These are phyloP conservation scores for Sminthurinus signatus DNA, from an alignment of 1,140 invertebrate genomes.

Conservation along the genomic window DNA sequence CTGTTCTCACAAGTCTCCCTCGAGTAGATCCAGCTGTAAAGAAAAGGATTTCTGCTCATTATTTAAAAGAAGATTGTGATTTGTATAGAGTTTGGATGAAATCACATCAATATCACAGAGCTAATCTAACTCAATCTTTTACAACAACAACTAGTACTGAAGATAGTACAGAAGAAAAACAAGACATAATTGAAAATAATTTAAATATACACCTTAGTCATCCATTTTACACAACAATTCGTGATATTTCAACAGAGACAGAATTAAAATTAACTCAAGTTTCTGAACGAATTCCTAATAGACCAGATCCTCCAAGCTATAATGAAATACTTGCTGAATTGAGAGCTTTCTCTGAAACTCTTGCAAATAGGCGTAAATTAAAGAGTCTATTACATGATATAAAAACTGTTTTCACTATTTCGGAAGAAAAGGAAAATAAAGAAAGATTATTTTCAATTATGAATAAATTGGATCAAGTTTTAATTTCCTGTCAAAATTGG, in stretches of 20 bases:
- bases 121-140: no score
- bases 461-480: not conserved
- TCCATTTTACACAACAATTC: conserved; percentile 45
- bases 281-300: conserved; percentile 50
- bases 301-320: conserved; percentile 54
- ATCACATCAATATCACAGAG: no score
- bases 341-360: conserved; percentile 35
- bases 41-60: conserved; percentile 24
- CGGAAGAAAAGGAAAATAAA: no score
- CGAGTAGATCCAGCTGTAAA: conserved; percentile 38
- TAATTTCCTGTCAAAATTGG: conserved; percentile 49
- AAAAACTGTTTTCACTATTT: not conserved
- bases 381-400: conserved; percentile 1
- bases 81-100: no score
- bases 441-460: not conserved
- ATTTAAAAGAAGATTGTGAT: conserved; percentile 28
- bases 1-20: conserved; percentile 16
- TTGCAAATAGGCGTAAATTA: conserved; percentile 29
- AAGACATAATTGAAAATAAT: no score
- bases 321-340: conserved; percentile 46
- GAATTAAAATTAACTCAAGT: conserved; percentile 45
- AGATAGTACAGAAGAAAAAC: no score
- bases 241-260: conserved; percentile 43
- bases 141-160: no score
- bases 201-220: conserved; percentile 32